Evolutionary conservation across 2,113 vertebrate species (phyloP).

Genomic region (Bombycilla garrulus): DNA sequence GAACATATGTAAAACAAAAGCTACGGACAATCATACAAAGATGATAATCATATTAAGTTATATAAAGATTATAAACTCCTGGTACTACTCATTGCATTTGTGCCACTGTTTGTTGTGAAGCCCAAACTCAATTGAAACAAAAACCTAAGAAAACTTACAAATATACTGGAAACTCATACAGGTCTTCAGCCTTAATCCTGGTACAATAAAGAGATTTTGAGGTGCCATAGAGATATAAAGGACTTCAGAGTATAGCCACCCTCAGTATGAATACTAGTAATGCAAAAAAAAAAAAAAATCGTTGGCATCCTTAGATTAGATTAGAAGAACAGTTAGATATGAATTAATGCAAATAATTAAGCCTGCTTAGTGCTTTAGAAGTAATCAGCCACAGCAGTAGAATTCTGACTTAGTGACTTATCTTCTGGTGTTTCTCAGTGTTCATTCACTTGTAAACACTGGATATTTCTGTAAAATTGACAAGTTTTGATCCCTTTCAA

Average conservation of each 20-base stretch:
- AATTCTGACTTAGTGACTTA: neutral
- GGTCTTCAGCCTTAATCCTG: neutral
- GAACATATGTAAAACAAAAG: neutral
- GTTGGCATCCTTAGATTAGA: neutral
- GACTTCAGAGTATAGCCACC: neutral
- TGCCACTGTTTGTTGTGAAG: neutral
- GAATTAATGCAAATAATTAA: neutral
- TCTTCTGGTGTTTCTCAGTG: neutral
- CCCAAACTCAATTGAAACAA: neutral
- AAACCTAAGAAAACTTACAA: neutral
- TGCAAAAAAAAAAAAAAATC: neutral
- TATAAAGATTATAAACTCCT: neutral
- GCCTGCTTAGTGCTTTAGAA: neutral
- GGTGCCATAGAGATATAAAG: neutral
- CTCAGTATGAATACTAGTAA: neutral
- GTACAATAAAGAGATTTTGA: neutral
- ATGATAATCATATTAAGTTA: neutral
- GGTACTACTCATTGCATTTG: neutral
- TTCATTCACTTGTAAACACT: neutral
- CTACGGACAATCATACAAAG: neutral
- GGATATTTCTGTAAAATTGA: neutral
- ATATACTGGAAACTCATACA: neutral
- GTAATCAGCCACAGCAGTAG: neutral
- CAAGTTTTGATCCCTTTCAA: neutral
- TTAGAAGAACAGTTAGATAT: neutral